Conservation (phyloP, 2,113 vertebrate genomes). For the Chloropsis cyanopogon region DNA sequence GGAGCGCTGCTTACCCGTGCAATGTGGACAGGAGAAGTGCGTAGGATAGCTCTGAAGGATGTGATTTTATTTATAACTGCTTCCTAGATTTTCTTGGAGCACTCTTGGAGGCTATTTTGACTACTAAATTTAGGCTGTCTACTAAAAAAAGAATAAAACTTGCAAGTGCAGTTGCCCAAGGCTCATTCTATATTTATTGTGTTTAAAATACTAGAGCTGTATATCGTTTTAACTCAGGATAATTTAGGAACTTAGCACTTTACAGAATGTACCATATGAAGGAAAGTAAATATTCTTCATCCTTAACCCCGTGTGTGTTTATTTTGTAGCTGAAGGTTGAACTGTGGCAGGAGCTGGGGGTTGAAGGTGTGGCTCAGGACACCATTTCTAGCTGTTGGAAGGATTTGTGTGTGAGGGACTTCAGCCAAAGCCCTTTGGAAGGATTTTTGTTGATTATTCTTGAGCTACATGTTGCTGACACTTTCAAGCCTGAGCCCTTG, state of each 20-base stretch:
- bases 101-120: not conserved
- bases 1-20: not conserved
- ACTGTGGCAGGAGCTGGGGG: not conserved
- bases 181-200: slow-evolving; percentile 39
- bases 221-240: not conserved
- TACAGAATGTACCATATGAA: slow-evolving; percentile 10
- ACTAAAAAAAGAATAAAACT: slow-evolving; percentile 1
- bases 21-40: not conserved
- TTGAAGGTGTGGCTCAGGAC: not conserved
- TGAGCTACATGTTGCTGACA: not conserved
- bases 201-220: not conserved
- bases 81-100: slow-evolving; percentile 4
- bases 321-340: not conserved
- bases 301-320: not conserved
- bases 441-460: not conserved
- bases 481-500: not conserved
- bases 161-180: not conserved
- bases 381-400: not conserved
- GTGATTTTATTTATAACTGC: slow-evolving; percentile 47
- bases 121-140: slow-evolving; percentile 1
- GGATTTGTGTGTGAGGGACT: not conserved
- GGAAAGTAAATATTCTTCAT: not conserved
- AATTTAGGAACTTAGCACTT: slow-evolving; percentile 43
- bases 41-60: slow-evolving; percentile 9
- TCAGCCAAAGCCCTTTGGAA: not conserved